A percentile compares a stretch with the other conserved stretches of the same genome.
Evolutionary conservation across 2,888 invertebrate species (phyloP).

Genomic region (Morinoia aosen): DNA sequence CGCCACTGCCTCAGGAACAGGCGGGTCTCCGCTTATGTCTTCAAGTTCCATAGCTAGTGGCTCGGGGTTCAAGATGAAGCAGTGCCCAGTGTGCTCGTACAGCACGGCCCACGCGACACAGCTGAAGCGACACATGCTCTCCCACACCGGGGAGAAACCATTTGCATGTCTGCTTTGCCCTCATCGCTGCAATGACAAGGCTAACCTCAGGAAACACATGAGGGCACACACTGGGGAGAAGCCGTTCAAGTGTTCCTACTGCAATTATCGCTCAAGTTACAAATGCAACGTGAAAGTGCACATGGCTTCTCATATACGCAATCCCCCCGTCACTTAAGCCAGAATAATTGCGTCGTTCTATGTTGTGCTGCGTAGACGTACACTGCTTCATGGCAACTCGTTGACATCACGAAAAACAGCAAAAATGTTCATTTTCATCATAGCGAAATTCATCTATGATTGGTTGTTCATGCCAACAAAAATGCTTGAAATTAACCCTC

Average conservation of each 20-base stretch:
- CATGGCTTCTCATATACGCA: slow-evolving; percentile 30
- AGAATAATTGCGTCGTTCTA: neutral
- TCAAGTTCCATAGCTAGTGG: neutral
- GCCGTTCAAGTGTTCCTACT: slow-evolving; percentile 57
- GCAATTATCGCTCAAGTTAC: slow-evolving; percentile 57
- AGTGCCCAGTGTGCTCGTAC: slow-evolving; percentile 61
- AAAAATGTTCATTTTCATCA: neutral
- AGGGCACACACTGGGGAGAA: slow-evolving; percentile 62
- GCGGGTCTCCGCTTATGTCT: neutral
- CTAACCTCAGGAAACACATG: slow-evolving; percentile 60
- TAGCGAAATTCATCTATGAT: neutral
- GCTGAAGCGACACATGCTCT: slow-evolving; percentile 59
- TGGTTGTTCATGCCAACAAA: neutral
- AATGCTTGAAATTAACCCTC: neutral
- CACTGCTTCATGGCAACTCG: neutral
- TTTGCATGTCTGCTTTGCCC: slow-evolving; percentile 62
- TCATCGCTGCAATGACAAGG: slow-evolving; percentile 58
- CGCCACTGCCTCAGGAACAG: neutral
- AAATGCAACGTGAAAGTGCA: slow-evolving; percentile 49
- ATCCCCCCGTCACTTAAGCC: neutral
- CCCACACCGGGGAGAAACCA: slow-evolving; percentile 62
- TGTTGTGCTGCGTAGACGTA: neutral
- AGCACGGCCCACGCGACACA: slow-evolving; percentile 56
- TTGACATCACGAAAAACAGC: neutral
- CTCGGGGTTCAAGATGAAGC: slow-evolving; percentile 35